Conservation (phyloP, 2,797 vertebrate species). For the Tiaroga cobitis region DNA sequence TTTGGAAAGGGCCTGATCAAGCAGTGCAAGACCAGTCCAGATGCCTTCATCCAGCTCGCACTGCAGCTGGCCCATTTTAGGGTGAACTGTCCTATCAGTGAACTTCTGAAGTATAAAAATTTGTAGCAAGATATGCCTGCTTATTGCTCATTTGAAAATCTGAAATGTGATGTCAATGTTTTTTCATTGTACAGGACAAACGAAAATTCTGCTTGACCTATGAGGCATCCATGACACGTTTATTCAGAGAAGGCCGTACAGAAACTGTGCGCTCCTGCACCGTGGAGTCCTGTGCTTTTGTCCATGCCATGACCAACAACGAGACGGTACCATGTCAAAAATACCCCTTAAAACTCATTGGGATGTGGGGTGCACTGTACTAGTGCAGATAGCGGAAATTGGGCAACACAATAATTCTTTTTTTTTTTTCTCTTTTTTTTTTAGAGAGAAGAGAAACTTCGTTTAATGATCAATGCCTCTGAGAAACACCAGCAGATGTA, state of each 20-base stretch:
- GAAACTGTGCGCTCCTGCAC: conserved; percentile 97
- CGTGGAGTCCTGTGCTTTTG: conserved; percentile 85
- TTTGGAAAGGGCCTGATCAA: conserved; percentile 97
- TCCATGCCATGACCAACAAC: conserved; percentile 85
- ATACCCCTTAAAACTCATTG: background rate
- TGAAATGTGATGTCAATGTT: background rate
- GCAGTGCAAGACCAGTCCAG: conserved; percentile 91
- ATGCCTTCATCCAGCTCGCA: conserved; percentile 93
- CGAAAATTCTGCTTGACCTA: conserved; percentile 95
- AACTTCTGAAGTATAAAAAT: background rate
- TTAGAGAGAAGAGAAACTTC: conserved; percentile 84
- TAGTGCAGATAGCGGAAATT: background rate
- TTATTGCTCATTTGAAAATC: background rate
- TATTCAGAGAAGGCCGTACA: conserved; percentile 95
- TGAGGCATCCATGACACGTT: conserved; percentile 96
- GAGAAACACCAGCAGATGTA: conserved; percentile 90
- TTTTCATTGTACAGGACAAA: conserved; percentile 82
- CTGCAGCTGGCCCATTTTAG: conserved; percentile 94
- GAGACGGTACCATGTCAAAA: conserved; percentile 74
- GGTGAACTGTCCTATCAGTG: conserved; percentile 68
- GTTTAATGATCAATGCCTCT: conserved; percentile 80
- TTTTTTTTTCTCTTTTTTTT: background rate
- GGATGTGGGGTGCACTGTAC: background rate
- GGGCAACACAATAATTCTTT: background rate
- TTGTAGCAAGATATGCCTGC: background rate